A percentile compares a stretch with the other conserved stretches of the same genome.
These are phyloP conservation scores for Eretmodus cyanostictus DNA, from an alignment of 2,113 vertebrate species.

Conservation along the genomic window DNA sequence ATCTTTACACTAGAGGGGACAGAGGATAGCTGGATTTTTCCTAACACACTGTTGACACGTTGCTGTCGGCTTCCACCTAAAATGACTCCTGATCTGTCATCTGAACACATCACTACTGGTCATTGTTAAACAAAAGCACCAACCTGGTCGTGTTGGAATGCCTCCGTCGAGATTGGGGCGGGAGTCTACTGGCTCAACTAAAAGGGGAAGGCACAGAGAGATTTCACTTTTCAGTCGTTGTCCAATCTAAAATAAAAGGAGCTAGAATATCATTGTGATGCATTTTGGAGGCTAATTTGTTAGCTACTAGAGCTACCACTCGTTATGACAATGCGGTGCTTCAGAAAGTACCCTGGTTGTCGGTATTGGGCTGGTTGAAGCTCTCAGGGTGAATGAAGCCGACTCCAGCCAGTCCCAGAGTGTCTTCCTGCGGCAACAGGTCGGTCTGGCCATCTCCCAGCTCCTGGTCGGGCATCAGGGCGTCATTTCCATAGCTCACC, in stretches of 20 bases:
- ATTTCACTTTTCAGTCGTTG: neutral
- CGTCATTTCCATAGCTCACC: conserved; percentile 96
- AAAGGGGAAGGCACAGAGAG: conserved; percentile 44
- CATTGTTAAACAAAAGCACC: neutral
- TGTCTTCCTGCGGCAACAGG: conserved; percentile 82
- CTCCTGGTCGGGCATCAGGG: conserved; percentile 86
- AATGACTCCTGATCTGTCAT: neutral
- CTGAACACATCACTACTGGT: accelerated
- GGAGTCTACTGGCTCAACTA: conserved; percentile 92
- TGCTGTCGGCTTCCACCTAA: neutral
- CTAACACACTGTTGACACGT: neutral
- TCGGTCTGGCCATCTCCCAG: conserved; percentile 73
- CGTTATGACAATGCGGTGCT: neutral
- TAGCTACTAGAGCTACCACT: neutral
- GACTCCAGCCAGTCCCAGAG: conserved; percentile 80
- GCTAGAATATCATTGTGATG: neutral
- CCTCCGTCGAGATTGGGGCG: conserved; percentile 89
- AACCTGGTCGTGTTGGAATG: conserved; percentile 91
- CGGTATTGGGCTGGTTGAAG: conserved; percentile 92
- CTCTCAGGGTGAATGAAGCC: conserved; percentile 92
- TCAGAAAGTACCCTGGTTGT: conserved; percentile 84
- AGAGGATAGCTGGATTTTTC: neutral
- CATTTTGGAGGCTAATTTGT: neutral
- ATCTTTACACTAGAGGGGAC: neutral
- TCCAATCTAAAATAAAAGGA: neutral